Conservation (phyloP, 2,888 invertebrate genomes). For the Ctenicera cuprea region DNA sequence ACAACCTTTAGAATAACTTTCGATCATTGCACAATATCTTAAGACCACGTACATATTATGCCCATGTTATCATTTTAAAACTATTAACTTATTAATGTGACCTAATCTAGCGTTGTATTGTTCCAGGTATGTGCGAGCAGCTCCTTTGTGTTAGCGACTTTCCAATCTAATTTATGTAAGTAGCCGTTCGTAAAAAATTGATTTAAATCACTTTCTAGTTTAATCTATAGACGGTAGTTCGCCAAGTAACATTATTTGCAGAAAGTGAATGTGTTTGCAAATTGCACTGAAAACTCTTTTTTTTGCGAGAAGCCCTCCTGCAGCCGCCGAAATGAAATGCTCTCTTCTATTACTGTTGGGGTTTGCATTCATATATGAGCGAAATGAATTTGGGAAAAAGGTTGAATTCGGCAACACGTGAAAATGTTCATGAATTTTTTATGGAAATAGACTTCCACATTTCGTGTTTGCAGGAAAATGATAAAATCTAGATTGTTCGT, state of each 20-base stretch:
- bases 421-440: too few relatives aligned
- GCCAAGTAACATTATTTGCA: neutral
- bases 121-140: conserved; percentile 30
- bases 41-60: conserved; percentile 13
- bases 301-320: neutral
- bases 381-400: too few relatives aligned
- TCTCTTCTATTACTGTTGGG: neutral
- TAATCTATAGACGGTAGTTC: neutral
- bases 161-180: conserved; percentile 37
- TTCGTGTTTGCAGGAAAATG: too few relatives aligned
- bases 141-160: conserved; percentile 29
- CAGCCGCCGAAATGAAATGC: neutral
- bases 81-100: conserved; percentile 31
- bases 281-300: conserved; percentile 3
- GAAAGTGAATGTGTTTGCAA: conserved; percentile 5
- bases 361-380: too few relatives aligned
- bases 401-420: too few relatives aligned
- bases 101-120: conserved; percentile 32
- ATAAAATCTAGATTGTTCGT: too few relatives aligned
- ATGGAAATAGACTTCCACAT: too few relatives aligned
- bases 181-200: conserved; percentile 18
- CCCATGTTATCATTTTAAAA: conserved; percentile 20
- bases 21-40: conserved; percentile 10
- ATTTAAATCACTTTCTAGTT: conserved; percentile 27
- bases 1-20: conserved; percentile 18